phyloP scores from a whole-genome alignment of 1,140 invertebrate genomes.

The Drosophila ogumai region DNA sequence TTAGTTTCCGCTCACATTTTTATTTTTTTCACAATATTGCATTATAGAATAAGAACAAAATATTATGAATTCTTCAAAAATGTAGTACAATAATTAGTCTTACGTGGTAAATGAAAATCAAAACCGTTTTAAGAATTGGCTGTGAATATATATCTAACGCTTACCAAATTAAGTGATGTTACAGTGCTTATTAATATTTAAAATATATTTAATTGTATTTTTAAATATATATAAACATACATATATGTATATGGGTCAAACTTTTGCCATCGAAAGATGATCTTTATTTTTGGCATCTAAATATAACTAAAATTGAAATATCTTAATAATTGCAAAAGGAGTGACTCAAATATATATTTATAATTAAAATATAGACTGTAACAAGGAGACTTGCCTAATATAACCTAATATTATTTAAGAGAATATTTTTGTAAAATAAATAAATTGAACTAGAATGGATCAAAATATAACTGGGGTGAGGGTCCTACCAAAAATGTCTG shows the following conservation, averaged over 20 bases:
- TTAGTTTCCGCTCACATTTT: too few species aligned
- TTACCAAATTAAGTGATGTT: slow-evolving; percentile 40
- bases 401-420: slow-evolving; percentile 19
- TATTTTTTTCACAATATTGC: background rate
- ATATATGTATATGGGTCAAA: slow-evolving; percentile 7
- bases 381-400: slow-evolving; percentile 36
- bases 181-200: slow-evolving; percentile 38
- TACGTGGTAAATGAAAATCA: slow-evolving; percentile 41
- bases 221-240: background rate
- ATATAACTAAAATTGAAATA: background rate
- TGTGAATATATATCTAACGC: slow-evolving; percentile 69
- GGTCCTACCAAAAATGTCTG: too few species aligned
- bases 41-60: background rate
- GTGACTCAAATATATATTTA: slow-evolving; percentile 14
- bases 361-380: slow-evolving; percentile 37
- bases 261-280: background rate
- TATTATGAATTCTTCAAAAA: slow-evolving; percentile 23
- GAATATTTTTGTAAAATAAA: slow-evolving; percentile 26
- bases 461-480: too few species aligned
- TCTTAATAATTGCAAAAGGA: background rate
- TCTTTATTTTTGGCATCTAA: background rate
- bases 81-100: slow-evolving; percentile 61
- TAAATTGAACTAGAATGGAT: background rate
- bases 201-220: slow-evolving; percentile 18
- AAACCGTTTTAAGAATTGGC: slow-evolving; percentile 67